Base-by-base conservation (phyloP, 2,113 vertebrate genomes). In the Micronycteris hirsuta region DNA sequence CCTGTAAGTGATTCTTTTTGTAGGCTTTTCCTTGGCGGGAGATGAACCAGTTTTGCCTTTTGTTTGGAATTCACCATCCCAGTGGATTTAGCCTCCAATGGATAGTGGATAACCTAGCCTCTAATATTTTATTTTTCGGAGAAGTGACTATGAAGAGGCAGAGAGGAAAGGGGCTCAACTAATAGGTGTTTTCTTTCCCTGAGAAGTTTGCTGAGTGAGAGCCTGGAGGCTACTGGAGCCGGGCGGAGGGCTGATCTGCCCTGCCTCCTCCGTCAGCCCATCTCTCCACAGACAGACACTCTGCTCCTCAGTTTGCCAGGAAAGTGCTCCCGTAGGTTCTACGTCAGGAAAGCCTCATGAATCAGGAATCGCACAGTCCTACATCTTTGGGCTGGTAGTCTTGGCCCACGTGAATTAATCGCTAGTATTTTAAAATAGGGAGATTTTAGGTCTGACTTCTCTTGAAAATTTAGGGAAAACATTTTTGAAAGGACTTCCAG, bases 21-120 rank as follows among this genome's bases (percentile, higher is more conserved):
- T 54, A 78, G 45, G 16, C 56, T 94, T 96, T 96, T 97, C 41
- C 70, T 81, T 78, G 49, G n/a, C 43, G 96, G 63, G 11, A 86
- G 7, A 95, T 73, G 73, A 81, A 56, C 7, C 43, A 22, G 20
- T 74, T 97, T 94, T 38, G 63, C 16, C 5, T 96, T 95, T 80
- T 70, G 80, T 93, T 90, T 63, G 33, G 86, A 92, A 95, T 89
- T 58, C 61, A 71, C 70, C 87, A 10, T 91, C 36, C 93, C 12
- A n/a, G 88, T 78, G 82, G 0, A 36, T 56, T 41, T n/a, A n/a
- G n/a, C n/a, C n/a, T n/a, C n/a, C n/a, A n/a, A n/a, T n/a, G n/a
- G n/a, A n/a, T n/a, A n/a, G n/a, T n/a, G n/a, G 36, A 78, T 26
- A 93, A 11, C 83, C 20, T 56, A 90, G 7, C 85, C 33, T 36